phyloP scores from a whole-genome alignment of 2,113 vertebrate genomes.

The Erpornis zantholeuca region DNA sequence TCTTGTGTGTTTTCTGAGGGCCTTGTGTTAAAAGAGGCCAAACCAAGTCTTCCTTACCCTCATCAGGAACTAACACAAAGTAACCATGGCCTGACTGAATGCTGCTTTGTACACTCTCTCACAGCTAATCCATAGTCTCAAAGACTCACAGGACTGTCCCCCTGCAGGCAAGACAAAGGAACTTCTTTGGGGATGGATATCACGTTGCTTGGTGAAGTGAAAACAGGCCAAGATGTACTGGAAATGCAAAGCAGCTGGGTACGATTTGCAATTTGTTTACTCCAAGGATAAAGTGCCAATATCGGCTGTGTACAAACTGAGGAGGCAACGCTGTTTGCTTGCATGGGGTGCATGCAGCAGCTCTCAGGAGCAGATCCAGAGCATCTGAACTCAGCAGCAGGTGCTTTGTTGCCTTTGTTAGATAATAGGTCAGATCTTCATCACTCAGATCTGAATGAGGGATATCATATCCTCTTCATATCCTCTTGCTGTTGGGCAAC shows the following conservation, averaged over 20 bases:
- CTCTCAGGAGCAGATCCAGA: neutral
- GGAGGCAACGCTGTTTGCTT: neutral
- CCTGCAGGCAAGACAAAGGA: neutral
- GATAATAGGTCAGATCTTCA: neutral
- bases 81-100: neutral
- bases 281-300: neutral
- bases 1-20: neutral
- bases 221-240: neutral
- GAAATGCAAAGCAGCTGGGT: neutral
- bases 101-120: neutral
- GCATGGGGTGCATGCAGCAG: neutral
- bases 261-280: neutral
- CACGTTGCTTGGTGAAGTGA: neutral
- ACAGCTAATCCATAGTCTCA: neutral
- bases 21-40: neutral
- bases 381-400: neutral
- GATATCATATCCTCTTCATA: neutral
- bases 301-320: neutral
- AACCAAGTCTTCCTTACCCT: neutral
- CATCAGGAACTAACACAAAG: neutral
- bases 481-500: neutral
- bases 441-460: neutral
- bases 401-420: neutral
- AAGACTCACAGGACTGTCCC: neutral
- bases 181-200: neutral